Evolutionary conservation across 2,888 invertebrate species (phyloP), one percentile per base, ranked within the genome.

Genomic region (Hypomecis atomaria): DNA sequence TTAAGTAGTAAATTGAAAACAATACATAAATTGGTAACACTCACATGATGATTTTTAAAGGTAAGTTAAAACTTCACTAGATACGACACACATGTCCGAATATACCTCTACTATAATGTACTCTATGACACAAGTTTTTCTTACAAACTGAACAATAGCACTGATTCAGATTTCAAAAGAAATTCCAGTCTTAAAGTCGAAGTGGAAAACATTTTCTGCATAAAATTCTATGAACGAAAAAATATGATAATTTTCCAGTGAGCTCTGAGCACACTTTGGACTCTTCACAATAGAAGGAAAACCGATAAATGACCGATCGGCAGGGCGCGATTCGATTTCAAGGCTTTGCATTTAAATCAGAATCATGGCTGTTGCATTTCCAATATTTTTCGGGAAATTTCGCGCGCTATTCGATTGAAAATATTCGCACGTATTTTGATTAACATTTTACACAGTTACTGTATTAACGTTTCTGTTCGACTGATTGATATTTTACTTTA

Each of bases 261-360:
- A 70, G 68, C 62, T 64, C 65, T 69, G 68, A 67, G 68, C 63
- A 66, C 65, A 65, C 66, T 70, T 74, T 76, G 71, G 73, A 73
- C 67, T 71, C 71, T 48, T 71, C 73, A 81, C 80, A 80, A 81
- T 79, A 75, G 75, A 73, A 66, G 56, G 56, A 54, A 66, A 69
- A 71, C 69, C 78, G 74, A 82, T 83, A 82, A 84, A 84, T 83
- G 83, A 78, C 74, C 73, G 74, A 77, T 78, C 73, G 75, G 70
- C 69, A 74, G 70, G 72, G 71, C 78, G 73, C 78, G 76, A 80
- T 82, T 77, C 81, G 77, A 85, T 85, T 83, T 73, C 83, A 75
- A 81, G 78, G 83, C 84, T 85, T 85, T 85, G 85, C 85, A 85
- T 85, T 82, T 85, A 83, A 85, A 85, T 84, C 81, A 84, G 83